Evolutionary conservation across 2,797 vertebrate species (phyloP).

Genomic region (Propithecus perrieri): DNA sequence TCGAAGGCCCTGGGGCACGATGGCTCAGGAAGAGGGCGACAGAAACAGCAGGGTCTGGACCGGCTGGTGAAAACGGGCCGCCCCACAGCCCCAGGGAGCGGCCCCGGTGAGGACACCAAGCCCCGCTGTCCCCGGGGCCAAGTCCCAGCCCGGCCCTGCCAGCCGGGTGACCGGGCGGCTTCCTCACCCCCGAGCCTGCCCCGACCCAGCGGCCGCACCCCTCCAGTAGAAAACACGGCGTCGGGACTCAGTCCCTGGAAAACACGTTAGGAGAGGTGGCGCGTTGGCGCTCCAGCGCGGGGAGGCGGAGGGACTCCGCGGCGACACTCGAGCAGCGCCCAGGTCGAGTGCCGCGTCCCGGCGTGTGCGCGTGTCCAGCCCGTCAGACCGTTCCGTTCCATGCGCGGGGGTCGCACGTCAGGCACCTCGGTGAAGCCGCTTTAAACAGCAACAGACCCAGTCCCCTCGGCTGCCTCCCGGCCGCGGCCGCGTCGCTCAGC

Average conservation of each 20-base stretch:
- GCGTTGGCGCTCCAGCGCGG: too few species aligned
- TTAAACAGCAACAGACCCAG: background rate
- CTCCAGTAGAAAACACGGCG: background rate
- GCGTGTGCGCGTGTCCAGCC: background rate
- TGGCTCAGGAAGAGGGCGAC: too few species aligned
- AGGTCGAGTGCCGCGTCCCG: rapidly evolving
- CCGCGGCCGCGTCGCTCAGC: background rate
- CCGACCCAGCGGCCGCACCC: background rate
- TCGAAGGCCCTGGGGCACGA: background rate
- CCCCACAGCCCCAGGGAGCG: background rate
- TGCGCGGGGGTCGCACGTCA: background rate
- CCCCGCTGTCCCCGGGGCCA: background rate
- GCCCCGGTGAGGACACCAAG: background rate
- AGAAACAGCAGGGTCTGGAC: background rate
- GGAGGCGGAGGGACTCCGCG: rapidly evolving
- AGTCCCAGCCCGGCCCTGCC: background rate
- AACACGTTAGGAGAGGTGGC: rapidly evolving
- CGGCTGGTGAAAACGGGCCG: too few species aligned
- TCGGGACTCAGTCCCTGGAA: background rate
- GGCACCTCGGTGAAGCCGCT: background rate
- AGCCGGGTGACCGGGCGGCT: background rate
- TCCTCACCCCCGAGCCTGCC: background rate
- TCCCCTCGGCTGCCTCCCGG: too few species aligned
- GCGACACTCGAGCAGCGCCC: background rate
- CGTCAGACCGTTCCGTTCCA: background rate